Conservation (phyloP, 2,113 vertebrate genomes). For the Leptobrachium ailaonicum region DNA sequence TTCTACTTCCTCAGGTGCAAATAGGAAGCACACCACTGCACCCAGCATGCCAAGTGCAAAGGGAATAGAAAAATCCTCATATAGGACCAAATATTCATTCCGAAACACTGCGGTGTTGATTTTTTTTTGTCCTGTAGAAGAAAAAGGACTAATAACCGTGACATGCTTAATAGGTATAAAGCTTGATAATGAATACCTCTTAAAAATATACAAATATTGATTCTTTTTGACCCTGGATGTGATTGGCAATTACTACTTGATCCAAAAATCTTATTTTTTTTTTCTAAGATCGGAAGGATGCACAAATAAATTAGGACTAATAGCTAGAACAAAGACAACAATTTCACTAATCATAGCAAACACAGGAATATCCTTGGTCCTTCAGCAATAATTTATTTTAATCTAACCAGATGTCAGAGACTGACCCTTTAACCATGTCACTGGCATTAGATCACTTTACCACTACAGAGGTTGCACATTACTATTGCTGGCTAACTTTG, state of each 20-base stretch:
- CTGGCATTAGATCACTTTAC: background rate
- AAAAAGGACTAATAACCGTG: background rate
- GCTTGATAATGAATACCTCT: background rate
- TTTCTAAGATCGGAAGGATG: background rate
- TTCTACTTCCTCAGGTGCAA: background rate
- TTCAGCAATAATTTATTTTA: constrained; percentile 6
- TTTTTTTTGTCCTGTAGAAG: background rate
- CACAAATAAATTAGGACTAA: background rate
- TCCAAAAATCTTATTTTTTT: background rate
- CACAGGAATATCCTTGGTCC: background rate
- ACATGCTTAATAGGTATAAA: background rate
- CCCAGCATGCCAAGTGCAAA: constrained; percentile 15
- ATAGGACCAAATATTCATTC: constrained; percentile 9
- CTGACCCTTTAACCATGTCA: constrained; percentile 3
- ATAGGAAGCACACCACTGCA: background rate
- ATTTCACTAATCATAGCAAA: background rate
- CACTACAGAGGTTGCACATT: background rate
- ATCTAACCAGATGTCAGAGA: background rate
- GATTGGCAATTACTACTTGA: background rate
- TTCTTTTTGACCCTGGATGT: background rate
- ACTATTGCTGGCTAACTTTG: background rate
- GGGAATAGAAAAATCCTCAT: background rate
- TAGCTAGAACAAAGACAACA: background rate
- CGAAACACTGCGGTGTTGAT: background rate
- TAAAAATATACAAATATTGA: background rate